A percentile compares a stretch with the other conserved stretches of the same genome.
phyloP scores from a whole-genome alignment of 1,140 invertebrate genomes.

The Theocolax elegans region DNA sequence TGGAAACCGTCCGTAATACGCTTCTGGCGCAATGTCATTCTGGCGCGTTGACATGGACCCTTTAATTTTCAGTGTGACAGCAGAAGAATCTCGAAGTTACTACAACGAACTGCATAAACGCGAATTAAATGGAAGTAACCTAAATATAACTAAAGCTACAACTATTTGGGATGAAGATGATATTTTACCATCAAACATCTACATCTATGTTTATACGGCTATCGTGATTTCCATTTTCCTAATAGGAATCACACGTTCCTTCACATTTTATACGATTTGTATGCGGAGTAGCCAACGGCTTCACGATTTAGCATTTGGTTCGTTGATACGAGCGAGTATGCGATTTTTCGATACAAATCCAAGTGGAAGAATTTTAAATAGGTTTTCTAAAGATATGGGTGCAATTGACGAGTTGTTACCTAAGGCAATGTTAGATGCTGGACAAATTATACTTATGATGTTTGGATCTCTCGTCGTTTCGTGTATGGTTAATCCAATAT shows the following conservation, averaged over 20 bases:
- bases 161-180: slow-evolving; percentile 56
- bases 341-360: slow-evolving; percentile 84
- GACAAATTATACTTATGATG: slow-evolving; percentile 75
- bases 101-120: slow-evolving; percentile 4
- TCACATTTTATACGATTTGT: slow-evolving; percentile 74
- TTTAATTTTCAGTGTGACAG: slow-evolving; percentile 21
- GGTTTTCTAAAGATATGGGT: slow-evolving; percentile 83
- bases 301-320: slow-evolving; percentile 76
- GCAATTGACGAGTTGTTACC: slow-evolving; percentile 89
- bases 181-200: slow-evolving; percentile 49
- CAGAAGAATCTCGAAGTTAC: slow-evolving; percentile 31
- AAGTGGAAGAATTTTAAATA: slow-evolving; percentile 77
- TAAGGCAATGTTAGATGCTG: slow-evolving; percentile 78
- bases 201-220: slow-evolving; percentile 67
- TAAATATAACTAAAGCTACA: slow-evolving; percentile 29
- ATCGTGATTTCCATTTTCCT: slow-evolving; percentile 66
- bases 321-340: slow-evolving; percentile 72
- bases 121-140: not conserved
- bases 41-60: too few species aligned
- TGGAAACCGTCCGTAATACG: too few species aligned
- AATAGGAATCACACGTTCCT: slow-evolving; percentile 65
- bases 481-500: slow-evolving; percentile 78
- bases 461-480: slow-evolving; percentile 74
- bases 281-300: slow-evolving; percentile 74
- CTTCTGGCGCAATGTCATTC: too few species aligned